Base-by-base conservation (phyloP, 2,888 invertebrate genomes). In the Icerya purchasi region DNA sequence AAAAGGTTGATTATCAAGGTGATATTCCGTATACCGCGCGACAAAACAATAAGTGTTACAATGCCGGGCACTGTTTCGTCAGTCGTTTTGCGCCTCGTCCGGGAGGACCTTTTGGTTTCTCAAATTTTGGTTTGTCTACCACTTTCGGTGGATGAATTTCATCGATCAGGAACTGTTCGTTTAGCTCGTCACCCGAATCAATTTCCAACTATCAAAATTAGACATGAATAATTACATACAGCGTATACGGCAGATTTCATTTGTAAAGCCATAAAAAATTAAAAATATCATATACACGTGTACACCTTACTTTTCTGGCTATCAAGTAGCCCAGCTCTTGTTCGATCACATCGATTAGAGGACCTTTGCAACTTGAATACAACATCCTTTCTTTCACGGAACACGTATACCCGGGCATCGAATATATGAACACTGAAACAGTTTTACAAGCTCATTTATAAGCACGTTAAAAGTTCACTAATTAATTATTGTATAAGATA, bases 311-410 rank as follows among this genome's bases (percentile, higher is more conserved):
- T 79, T 91, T 86, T 75, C 93, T 94, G 0, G 77, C 78, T 66
- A 97, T 80, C 64, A 79, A 80, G 18, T 94, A 73, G 36, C 87
- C 87, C 67, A 87, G 73, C 56, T 80, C 68, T 50, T 71, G 79
- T 67, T 86, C 81, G 63, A 96, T 82, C 20, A 82, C 80, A 64
- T 88, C 86, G 58, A 93, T 75, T 64, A 98, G 81, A 20, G 92
- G 89, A 62, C 83, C 87, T 73, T 96, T 97, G 73, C 96, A 96
- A 68, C 94, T 94, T 0, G 97, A 96, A 73, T 97, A 98, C 70
- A 98, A 76, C 98, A 98, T 99, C 66, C 96, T 78, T 71, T 98
- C 97, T 69, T 92, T 96, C 67, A 99, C 91, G 63, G 92, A 84
- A 72, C 92, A 93, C 63, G 78, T 84, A 72, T 93, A 94, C 2